Conservation (phyloP, 2,888 invertebrate genomes). For the Amphipoea oculea region DNA sequence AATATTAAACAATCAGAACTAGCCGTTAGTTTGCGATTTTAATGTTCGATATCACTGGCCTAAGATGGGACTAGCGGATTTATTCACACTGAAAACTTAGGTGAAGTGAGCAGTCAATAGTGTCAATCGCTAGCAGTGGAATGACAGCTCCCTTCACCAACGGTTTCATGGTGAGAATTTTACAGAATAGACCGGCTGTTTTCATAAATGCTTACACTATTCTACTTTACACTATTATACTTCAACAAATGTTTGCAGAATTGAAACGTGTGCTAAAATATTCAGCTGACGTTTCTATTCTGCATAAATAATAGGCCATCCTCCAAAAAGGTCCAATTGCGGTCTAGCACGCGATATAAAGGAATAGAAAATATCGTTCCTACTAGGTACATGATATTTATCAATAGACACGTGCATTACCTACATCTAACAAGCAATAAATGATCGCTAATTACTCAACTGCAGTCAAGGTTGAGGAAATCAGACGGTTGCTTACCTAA, state of each 20-base stretch:
- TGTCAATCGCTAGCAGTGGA: too few species aligned
- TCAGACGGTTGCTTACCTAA: conserved; percentile 55
- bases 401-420: conserved; percentile 39
- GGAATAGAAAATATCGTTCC: conserved; percentile 39
- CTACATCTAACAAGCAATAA: conserved; percentile 50
- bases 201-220: not conserved
- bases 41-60: too few species aligned
- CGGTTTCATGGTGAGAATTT: too few species aligned
- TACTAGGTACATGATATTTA: conserved; percentile 34
- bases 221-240: not conserved
- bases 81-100: too few species aligned
- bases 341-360: conserved; percentile 26
- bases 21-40: too few species aligned
- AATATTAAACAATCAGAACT: too few species aligned
- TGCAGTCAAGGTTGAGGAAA: conserved; percentile 65
- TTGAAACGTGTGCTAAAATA: not conserved
- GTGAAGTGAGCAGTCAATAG: too few species aligned
- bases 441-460: conserved; percentile 59
- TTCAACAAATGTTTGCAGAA: not conserved
- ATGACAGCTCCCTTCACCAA: too few species aligned
- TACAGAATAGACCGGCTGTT: not conserved
- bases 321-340: conserved; percentile 14
- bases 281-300: not conserved
- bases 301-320: not conserved
- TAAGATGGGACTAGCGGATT: too few species aligned